phyloP scores from a whole-genome alignment of 1,140 invertebrate species.

The Thereuonema tuberculata region DNA sequence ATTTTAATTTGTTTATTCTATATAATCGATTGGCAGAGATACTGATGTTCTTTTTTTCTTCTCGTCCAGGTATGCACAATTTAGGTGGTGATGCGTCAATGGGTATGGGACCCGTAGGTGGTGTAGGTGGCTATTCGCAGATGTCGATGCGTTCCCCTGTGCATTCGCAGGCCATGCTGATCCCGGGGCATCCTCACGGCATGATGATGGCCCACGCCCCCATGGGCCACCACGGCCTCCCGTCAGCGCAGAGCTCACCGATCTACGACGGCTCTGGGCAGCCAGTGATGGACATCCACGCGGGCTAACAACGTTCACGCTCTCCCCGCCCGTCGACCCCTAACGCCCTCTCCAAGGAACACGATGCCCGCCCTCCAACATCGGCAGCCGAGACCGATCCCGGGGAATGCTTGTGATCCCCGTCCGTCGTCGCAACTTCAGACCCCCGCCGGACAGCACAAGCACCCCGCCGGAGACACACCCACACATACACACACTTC shows the following conservation, averaged over 20 bases:
- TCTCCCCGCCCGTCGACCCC: too few species aligned
- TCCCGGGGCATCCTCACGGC: conserved; percentile 37
- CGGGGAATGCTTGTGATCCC: too few species aligned
- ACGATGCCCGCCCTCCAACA: too few species aligned
- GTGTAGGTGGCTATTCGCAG: conserved; percentile 32
- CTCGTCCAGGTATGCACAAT: conserved; percentile 29
- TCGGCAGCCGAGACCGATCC: too few species aligned
- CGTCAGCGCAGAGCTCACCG: conserved; percentile 34
- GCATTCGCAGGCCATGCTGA: conserved; percentile 38
- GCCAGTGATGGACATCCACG: conserved; percentile 40
- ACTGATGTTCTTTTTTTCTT: not conserved
- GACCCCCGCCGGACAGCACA: too few species aligned
- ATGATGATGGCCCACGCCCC: conserved; percentile 34
- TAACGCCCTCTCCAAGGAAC: too few species aligned
- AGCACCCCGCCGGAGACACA: too few species aligned
- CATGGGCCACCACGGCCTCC: conserved; percentile 33
- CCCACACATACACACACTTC: too few species aligned
- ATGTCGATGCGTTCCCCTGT: conserved; percentile 37
- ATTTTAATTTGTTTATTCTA: not conserved
- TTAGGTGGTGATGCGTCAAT: conserved; percentile 30
- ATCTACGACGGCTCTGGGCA: conserved; percentile 34
- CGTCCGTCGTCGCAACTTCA: too few species aligned
- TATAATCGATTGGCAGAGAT: not conserved
- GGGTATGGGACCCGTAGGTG: conserved; percentile 26
- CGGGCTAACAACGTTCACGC: conserved; percentile 28